Conservation (phyloP, 30 jellyfish, hydroid and myxozoan species). For the Clytia hemisphaerica region DNA sequence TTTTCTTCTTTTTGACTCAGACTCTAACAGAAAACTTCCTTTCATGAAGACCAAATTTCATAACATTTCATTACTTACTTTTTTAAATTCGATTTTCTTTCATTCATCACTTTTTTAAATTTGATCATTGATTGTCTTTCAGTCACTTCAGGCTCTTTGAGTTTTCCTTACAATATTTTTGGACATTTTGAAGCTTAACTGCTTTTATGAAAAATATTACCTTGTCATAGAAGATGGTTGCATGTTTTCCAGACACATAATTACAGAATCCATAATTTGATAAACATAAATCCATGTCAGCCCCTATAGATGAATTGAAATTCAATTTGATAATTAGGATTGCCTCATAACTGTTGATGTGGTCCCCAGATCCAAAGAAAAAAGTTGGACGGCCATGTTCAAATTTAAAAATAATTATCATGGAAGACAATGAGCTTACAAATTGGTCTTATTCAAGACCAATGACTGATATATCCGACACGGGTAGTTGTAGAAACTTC, state of each 20-base stretch:
- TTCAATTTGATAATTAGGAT: no score
- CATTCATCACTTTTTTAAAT: neutral
- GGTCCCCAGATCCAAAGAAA: neutral
- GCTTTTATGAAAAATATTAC: conserved; percentile 15
- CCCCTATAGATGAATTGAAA: conserved; percentile 33
- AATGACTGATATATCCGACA: no score
- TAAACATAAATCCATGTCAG: conserved; percentile 69
- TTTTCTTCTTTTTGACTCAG: no score
- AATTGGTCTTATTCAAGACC: no score
- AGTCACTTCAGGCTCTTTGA: neutral
- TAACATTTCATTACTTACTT: no score
- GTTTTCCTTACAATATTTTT: neutral
- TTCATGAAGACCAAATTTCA: no score
- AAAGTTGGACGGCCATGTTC: neutral
- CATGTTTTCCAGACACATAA: conserved; percentile 83
- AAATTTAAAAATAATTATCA: no score
- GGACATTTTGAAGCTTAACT: neutral
- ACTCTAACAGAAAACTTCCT: no score
- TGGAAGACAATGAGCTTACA: no score
- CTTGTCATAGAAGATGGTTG: conserved; percentile 87
- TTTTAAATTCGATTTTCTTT: no score
- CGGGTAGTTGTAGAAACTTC: no score
- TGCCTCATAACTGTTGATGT: no score
- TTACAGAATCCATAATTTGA: conserved; percentile 71
- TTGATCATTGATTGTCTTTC: neutral